phyloP scores from a whole-genome alignment of 2,797 vertebrate genomes.

The Esox lucius region DNA sequence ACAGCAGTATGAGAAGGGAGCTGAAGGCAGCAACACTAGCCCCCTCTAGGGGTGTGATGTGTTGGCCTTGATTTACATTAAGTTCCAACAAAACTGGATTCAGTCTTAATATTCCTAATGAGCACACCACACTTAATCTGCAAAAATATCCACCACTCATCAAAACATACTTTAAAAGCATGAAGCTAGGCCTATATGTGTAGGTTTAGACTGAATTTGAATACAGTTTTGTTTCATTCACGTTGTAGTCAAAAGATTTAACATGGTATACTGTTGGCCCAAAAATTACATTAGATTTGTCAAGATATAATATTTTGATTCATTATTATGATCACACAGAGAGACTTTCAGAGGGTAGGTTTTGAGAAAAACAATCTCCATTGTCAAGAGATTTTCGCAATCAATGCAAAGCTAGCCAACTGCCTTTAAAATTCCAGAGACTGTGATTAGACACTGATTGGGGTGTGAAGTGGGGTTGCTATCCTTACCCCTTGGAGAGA shows the following conservation, averaged over 20 bases:
- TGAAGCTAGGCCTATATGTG: neutral
- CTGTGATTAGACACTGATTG: conserved; percentile 11
- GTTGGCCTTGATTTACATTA: neutral
- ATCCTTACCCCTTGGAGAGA: neutral
- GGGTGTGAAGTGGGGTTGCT: neutral
- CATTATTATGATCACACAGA: neutral
- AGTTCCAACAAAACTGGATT: neutral
- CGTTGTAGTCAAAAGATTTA: neutral
- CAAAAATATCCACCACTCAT: neutral
- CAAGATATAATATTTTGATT: neutral
- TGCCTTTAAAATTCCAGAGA: conserved; percentile 1
- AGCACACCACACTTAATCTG: neutral
- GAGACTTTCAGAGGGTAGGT: neutral
- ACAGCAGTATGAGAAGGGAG: neutral
- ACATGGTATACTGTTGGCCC: neutral
- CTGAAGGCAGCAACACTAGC: neutral
- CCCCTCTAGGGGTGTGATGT: neutral
- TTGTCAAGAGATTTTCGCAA: conserved; percentile 10
- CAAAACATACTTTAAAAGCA: neutral
- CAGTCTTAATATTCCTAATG: neutral
- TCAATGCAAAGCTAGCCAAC: neutral
- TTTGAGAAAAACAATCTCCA: conserved; percentile 10
- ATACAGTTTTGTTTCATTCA: neutral
- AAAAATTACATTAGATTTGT: neutral
- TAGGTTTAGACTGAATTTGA: neutral